phyloP scores from a whole-genome alignment of 2,888 invertebrate species.

The Tyria jacobaeae region DNA sequence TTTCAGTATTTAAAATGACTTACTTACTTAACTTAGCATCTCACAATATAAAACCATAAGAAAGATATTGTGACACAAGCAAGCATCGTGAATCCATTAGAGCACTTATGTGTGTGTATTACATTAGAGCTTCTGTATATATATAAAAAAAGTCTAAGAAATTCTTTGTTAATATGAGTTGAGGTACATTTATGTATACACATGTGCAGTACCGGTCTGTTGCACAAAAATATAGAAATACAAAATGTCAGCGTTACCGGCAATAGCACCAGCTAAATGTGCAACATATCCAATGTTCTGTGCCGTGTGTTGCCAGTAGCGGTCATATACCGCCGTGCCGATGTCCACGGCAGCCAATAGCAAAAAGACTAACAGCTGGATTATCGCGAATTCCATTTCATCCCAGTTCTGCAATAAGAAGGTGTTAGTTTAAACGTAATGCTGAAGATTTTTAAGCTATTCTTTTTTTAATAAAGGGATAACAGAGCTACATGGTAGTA shows the following conservation, averaged over 20 bases:
- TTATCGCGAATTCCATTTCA: conserved; percentile 97
- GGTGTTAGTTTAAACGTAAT: neutral
- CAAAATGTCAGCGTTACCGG: conserved; percentile 85
- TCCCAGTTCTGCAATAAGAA: conserved; percentile 93
- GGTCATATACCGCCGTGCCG: conserved; percentile 95
- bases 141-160: too few relatives aligned
- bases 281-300: conserved; percentile 97
- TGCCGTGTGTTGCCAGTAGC: conserved; percentile 90
- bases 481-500: neutral
- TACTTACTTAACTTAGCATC: too few relatives aligned
- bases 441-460: neutral
- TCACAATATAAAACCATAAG: too few relatives aligned
- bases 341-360: conserved; percentile 94
- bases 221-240: neutral
- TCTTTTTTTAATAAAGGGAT: neutral
- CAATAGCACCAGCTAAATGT: conserved; percentile 96
- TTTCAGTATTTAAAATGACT: too few relatives aligned
- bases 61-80: too few relatives aligned
- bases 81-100: too few relatives aligned
- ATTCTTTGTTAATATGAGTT: too few relatives aligned
- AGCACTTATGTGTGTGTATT: too few relatives aligned
- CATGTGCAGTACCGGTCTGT: too few relatives aligned
- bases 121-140: neutral
- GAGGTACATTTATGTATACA: too few relatives aligned
- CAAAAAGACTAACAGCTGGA: conserved; percentile 94